Evolutionary conservation across 2,113 vertebrate species (phyloP), one percentile per base, ranked within the genome.

Genomic region (Saimiri boliviensis): DNA sequence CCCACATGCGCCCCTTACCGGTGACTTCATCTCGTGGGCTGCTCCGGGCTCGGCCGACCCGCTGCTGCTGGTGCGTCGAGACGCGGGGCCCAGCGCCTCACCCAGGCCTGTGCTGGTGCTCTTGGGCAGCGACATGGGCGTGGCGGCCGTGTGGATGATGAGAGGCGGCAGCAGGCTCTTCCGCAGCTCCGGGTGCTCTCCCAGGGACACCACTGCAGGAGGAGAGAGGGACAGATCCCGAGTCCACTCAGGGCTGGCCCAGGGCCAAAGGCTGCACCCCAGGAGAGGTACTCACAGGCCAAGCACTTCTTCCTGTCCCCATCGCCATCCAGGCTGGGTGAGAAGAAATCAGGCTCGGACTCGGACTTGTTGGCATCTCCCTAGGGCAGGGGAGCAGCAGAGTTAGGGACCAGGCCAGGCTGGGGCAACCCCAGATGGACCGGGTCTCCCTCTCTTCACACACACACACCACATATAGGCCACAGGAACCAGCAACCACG

Each of bases 81-180:
- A 99, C 91, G 99, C 98, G 0, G 97, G 98, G 73, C 99, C 98
- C 95, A 98, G 97, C 0, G 98, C 94, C 6, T 98, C 97, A 0
- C 99, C 99, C 27, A 98, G 98, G 49, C 98, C 98, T 0, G 98
- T 99, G 60, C 98, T 97, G 12, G 99, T 99, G 4, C 99, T 99
- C 98, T 99, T 99, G 96, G 99, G 99, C 73, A 99, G 97, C 2
- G 99, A 99, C 99, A 99, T 99, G 1, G 99, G 99, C 0, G 99
- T 99, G 95, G 99, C 99, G 0, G 99, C 99, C 0, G 99, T 99
- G 97, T 99, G 99, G 86, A 99, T 99, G 96, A 99, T 99, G 14
- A 99, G 99, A 0, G 99, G 99, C 0, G 99, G 99, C n/a, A 99
- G 98, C 98, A 99, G 98, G 97, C 99, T 99, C 98, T 98, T 99